Base-by-base conservation (phyloP, 2,888 invertebrate genomes). In the Eupithecia insigniata region DNA sequence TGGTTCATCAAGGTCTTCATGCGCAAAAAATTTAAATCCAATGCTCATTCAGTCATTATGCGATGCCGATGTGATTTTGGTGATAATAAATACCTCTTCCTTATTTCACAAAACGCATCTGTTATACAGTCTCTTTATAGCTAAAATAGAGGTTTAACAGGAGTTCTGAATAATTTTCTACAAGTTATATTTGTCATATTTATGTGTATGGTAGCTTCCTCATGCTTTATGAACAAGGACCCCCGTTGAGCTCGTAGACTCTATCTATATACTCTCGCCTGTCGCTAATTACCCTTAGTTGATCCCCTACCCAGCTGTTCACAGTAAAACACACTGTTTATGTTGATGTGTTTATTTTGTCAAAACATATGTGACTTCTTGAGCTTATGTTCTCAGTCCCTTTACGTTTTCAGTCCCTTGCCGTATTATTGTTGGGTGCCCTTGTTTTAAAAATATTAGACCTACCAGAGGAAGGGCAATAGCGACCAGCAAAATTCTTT, bases 231-330 rank as follows among this genome's bases (percentile, higher is more conserved):
- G 64, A 39, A 64, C 64, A 22, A 14, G 14, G 14, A 22, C 10
- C 22, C 32, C 64, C 36, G 39, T 22, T 14, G 64, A n/a, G 64
- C 36, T 34, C 12, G 32, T 39, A 39, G 64, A 22, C 64, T 64
- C 61, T n/a, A 36, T 64, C 61, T n/a, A 36, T 64, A 36, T 36
- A 36, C 22, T 22, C 8, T 65, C 66, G 76, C 66, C 78, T 80
- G 80, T 74, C 70, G 62, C 75, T 80, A 80, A 80, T 80, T 77
- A 75, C 72, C 72, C 73, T 43, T 69, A 74, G 70, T 67, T 73
- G 74, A 74, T 39, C 26, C 36, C 26, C 64, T 36, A 12, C 1
- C 28, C 30, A 64, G 36, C 64, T 64, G 64, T 61, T 43, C 66
- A 72, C 73, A 76, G 72, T 79, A 76, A 79, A 71, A 76, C 66